Conservation (phyloP, 1,140 invertebrate genomes). For the Ips typographus region DNA sequence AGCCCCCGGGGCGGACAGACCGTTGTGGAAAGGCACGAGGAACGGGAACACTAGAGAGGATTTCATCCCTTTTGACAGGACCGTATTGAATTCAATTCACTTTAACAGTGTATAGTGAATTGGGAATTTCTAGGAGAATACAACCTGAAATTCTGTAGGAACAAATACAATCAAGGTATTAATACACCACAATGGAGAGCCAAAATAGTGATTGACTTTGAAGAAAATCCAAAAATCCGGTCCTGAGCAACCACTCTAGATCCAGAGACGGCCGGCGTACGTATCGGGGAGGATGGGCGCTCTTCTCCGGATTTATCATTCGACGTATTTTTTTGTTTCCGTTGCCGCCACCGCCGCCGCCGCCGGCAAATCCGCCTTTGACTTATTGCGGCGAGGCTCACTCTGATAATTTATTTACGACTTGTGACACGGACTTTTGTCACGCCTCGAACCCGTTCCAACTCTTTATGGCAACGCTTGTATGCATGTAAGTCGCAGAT, state of each 20-base stretch:
- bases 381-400: slow-evolving; percentile 28
- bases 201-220: too few species aligned
- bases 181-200: too few species aligned
- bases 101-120: too few species aligned
- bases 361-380: slow-evolving; percentile 30
- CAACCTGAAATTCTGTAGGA: too few species aligned
- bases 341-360: slow-evolving; percentile 17
- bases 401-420: slow-evolving; percentile 32
- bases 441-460: slow-evolving; percentile 21
- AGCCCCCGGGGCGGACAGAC: slow-evolving; percentile 20
- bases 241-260: not conserved
- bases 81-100: slow-evolving; percentile 2
- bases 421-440: slow-evolving; percentile 30
- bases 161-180: too few species aligned
- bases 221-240: not conserved
- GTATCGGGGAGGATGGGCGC: slow-evolving; percentile 11
- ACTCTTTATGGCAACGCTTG: not conserved
- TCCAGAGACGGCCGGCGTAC: slow-evolving; percentile 17
- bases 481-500: slow-evolving; percentile 16
- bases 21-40: slow-evolving; percentile 25
- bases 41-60: slow-evolving; percentile 27
- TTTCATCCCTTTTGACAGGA: slow-evolving; percentile 14
- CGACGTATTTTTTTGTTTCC: slow-evolving; percentile 25
- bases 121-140: not conserved
- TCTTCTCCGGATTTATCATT: slow-evolving; percentile 31